Evolutionary conservation across 2,888 invertebrate species (phyloP).

Genomic region (Leptogaster cylindrica): DNA sequence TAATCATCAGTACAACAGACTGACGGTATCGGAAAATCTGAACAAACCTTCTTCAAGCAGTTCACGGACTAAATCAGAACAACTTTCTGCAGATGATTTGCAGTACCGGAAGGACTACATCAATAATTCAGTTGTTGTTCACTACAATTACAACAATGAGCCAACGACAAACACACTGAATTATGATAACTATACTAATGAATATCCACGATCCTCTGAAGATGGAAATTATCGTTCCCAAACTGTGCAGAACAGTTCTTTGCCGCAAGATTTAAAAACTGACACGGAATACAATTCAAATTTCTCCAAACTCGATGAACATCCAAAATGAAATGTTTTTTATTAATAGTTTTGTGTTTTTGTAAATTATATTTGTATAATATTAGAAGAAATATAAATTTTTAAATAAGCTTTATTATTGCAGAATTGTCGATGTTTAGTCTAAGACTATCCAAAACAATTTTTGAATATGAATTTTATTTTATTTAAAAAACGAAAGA

Average conservation of each 20-base stretch:
- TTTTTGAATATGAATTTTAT: no score
- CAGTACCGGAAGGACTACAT: conserved; percentile 43
- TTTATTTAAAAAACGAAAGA: no score
- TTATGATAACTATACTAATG: conserved; percentile 42
- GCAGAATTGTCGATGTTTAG: no score
- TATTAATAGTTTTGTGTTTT: neutral
- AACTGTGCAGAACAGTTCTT: neutral
- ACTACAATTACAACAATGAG: conserved; percentile 42
- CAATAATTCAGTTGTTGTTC: conserved; percentile 44
- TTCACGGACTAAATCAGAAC: conserved; percentile 26
- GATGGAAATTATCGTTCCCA: neutral
- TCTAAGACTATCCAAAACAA: no score
- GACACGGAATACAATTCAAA: conserved; percentile 37
- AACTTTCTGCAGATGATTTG: conserved; percentile 24
- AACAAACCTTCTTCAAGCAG: neutral
- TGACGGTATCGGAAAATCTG: conserved; percentile 29
- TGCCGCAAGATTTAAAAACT: conserved; percentile 14
- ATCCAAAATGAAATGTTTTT: conserved; percentile 35
- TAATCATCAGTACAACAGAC: conserved; percentile 45
- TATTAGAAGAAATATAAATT: no score
- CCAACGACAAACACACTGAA: conserved; percentile 36
- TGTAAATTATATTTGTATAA: conserved; percentile 6
- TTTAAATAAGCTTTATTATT: no score
- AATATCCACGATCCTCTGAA: conserved; percentile 35
- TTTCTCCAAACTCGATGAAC: conserved; percentile 42